Conservation (phyloP, 2,888 invertebrate species). For the Melanostoma mellinum region DNA sequence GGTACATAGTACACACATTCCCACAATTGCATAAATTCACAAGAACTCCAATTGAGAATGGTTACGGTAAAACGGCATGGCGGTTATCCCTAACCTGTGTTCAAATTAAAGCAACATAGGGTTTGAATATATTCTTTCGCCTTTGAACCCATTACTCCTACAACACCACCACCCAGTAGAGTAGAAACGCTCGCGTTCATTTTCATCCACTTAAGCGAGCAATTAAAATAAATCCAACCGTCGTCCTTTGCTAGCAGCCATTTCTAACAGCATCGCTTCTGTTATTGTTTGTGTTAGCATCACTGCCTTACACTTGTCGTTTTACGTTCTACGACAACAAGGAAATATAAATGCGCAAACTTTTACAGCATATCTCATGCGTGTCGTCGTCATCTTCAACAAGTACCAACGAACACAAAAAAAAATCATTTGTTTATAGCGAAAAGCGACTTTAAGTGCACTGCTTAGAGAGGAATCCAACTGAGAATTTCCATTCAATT, state of each 20-base stretch:
- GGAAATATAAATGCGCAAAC: conserved; percentile 63
- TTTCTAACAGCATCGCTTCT: conserved; percentile 47
- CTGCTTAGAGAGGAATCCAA: conserved; percentile 46
- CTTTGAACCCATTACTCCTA: neutral
- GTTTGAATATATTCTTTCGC: conserved; percentile 43
- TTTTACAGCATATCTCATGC: conserved; percentile 57
- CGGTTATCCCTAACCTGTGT: conserved; percentile 64
- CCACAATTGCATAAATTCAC: conserved; percentile 59
- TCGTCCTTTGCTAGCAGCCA: conserved; percentile 33
- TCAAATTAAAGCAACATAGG: conserved; percentile 65
- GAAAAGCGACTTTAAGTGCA: conserved; percentile 50
- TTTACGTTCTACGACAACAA: conserved; percentile 28
- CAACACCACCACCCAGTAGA: neutral
- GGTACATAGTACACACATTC: conserved; percentile 9
- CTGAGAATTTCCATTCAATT: conserved; percentile 66
- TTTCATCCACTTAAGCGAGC: conserved; percentile 71
- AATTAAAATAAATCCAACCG: conserved; percentile 70
- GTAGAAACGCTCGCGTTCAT: conserved; percentile 43
- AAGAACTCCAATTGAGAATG: conserved; percentile 49
- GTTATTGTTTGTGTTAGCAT: conserved; percentile 60
- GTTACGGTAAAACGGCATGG: conserved; percentile 13
- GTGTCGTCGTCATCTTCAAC: conserved; percentile 52
- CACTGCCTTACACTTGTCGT: conserved; percentile 35
- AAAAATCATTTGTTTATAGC: conserved; percentile 54
- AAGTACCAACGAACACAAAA: conserved; percentile 35